A percentile compares a stretch with the other conserved stretches of the same genome.
phyloP scores from a whole-genome alignment of 2,113 vertebrate genomes.

The Gopherus flavomarginatus region DNA sequence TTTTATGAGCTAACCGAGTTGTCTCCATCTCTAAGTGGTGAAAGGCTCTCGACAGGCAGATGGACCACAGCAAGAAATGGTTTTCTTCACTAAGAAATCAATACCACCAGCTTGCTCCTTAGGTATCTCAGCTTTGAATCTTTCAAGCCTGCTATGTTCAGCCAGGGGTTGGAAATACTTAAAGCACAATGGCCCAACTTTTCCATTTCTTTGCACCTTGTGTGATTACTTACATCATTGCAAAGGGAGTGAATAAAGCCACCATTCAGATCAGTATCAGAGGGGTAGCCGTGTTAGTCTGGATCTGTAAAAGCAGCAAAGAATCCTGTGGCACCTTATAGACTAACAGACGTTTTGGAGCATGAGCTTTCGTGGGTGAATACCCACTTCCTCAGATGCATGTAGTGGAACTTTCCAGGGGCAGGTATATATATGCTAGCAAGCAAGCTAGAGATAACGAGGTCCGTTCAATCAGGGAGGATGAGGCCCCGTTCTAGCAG shows the following conservation, averaged over 20 bases:
- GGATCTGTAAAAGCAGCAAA: no score
- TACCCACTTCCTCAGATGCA: no score
- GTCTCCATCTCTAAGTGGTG: neutral
- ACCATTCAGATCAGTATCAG: neutral
- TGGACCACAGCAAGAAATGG: neutral
- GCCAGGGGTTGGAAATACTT: neutral
- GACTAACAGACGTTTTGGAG: no score
- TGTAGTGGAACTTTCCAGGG: no score
- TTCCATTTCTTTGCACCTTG: neutral
- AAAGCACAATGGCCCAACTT: neutral
- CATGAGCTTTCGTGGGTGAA: no score
- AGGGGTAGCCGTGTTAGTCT: no score
- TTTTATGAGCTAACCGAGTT: neutral
- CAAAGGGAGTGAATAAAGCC: neutral
- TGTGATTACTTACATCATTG: neutral
- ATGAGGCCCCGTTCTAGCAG: no score
- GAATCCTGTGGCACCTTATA: no score
- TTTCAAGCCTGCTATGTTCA: neutral
- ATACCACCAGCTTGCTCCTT: neutral
- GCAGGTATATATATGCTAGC: no score
- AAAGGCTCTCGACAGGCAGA: neutral
- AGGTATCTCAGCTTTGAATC: neutral
- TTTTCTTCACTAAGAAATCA: neutral
- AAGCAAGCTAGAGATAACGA: no score
- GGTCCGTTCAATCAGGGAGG: no score